Base-by-base conservation (phyloP, 2,888 invertebrate genomes). In the Herminia tarsipennalis region DNA sequence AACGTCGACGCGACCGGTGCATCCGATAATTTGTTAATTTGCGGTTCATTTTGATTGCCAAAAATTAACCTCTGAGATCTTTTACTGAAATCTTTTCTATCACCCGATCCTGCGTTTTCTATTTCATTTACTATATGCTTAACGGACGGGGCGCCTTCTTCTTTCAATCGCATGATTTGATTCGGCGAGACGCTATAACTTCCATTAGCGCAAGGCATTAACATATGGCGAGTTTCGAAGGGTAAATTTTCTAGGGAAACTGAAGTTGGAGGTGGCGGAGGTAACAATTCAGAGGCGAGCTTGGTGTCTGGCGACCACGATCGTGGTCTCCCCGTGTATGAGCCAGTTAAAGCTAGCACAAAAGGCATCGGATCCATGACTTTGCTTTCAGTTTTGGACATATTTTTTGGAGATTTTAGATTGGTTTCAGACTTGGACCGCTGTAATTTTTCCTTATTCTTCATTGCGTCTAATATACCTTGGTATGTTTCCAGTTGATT, bases 381-480 rank as follows among this genome's bases (percentile, higher is more conserved):
- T 52, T 93, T 91, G 57, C 92, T 94, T 75, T 93, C 93, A 10
- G 70, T 73, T 77, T 94, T 94, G 1, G 82, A 86, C 52, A 87
- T 83, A 51, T 86, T 80, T 68, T 94, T 94, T 2, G 95, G 94
- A 33, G 94, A 94, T 83, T 97, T 96, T 41, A 97, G 84, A 85
- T 97, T 97, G 33, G 97, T 98, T 85, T 98, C 98, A 49, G 98
- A 98, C 89, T 98, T 98, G 44, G 98, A 97, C 58, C 98, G 93
- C 88, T 97, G 98, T 66, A 98, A 88, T 83, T 96, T 97, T 78
- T 98, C 97, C 72, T 97, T 96, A 78, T 98, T 98, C 83, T 98
- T 97, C 95, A 98, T 98, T 8, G 99, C 99, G 78, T 97, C 97
- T 64, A 99, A 92, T 76, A 98, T 98, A 49, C 98, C 99, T 88